These are phyloP conservation scores for Athetis lepigone DNA, from an alignment of 2,888 invertebrate species.

Conservation along the genomic window DNA sequence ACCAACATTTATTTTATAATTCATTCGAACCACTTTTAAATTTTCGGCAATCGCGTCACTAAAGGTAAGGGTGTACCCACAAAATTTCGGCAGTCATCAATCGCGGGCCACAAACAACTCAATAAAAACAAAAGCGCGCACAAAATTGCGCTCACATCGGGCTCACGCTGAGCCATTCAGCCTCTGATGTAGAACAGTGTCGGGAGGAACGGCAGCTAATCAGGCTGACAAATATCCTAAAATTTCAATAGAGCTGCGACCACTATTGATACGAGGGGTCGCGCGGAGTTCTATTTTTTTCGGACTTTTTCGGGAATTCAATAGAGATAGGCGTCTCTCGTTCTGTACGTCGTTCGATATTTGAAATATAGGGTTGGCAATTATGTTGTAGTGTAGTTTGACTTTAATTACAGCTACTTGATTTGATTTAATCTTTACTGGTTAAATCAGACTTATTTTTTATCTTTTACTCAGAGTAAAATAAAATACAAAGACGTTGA, in stretches of 20 bases:
- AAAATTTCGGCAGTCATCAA: conserved; percentile 48
- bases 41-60: conserved; percentile 22
- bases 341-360: conserved; percentile 83
- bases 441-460: neutral
- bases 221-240: conserved; percentile 88
- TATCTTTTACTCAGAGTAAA: no score
- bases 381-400: conserved; percentile 10
- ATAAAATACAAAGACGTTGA: no score
- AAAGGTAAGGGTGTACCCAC: conserved; percentile 10
- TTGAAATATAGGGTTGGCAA: conserved; percentile 81
- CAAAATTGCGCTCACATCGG: conserved; percentile 73
- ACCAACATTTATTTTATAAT: conserved; percentile 14
- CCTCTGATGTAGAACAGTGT: conserved; percentile 74
- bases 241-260: conserved; percentile 82
- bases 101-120: conserved; percentile 44
- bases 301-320: conserved; percentile 89
- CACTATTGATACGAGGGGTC: conserved; percentile 82
- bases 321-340: conserved; percentile 88
- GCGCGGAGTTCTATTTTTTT: conserved; percentile 77
- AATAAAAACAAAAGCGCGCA: conserved; percentile 70
- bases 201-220: conserved; percentile 84
- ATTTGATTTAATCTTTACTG: neutral
- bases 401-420: neutral
- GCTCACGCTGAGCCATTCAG: conserved; percentile 85
- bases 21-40: neutral